Conservation (phyloP, 2,797 vertebrate genomes). For the Poeciliopsis gracilis region DNA sequence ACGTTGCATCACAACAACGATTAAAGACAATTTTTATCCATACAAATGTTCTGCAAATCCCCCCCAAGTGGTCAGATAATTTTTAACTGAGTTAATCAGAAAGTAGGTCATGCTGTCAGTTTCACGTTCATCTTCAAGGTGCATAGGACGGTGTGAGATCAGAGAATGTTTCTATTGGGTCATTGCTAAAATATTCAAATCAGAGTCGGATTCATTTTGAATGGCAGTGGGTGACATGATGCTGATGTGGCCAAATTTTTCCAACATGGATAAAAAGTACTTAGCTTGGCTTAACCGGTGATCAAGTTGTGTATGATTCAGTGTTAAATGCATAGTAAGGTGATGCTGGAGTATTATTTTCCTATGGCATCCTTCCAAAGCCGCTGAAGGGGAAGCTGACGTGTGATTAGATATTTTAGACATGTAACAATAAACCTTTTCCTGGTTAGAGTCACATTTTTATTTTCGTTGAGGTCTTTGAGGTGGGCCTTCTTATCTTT, state of each 20-base stretch:
- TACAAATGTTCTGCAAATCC: not conserved
- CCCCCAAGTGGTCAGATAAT: not conserved
- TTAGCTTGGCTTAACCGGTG: not conserved
- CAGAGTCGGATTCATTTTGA: not conserved
- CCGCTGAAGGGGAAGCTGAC: not conserved
- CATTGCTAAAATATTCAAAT: not conserved
- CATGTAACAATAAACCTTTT: not conserved
- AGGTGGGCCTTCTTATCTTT: not conserved
- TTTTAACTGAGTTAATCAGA: not conserved
- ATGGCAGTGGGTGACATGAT: not conserved
- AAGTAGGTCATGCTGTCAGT: slow-evolving; percentile 3
- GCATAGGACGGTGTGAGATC: not conserved
- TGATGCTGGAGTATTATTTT: not conserved
- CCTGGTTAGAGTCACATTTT: not conserved
- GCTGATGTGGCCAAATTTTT: not conserved
- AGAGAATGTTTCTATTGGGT: not conserved
- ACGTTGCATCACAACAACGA: not conserved
- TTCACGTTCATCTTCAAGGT: not conserved
- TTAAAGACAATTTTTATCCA: not conserved
- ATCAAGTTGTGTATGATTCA: not conserved
- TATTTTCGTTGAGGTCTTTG: not conserved
- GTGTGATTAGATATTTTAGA: not conserved
- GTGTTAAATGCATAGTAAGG: not conserved
- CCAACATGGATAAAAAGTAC: not conserved
- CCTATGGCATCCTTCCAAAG: not conserved